These are phyloP conservation scores for Bryconaethiops microstoma DNA, from an alignment of 2,797 vertebrate genomes.

Conservation along the genomic window DNA sequence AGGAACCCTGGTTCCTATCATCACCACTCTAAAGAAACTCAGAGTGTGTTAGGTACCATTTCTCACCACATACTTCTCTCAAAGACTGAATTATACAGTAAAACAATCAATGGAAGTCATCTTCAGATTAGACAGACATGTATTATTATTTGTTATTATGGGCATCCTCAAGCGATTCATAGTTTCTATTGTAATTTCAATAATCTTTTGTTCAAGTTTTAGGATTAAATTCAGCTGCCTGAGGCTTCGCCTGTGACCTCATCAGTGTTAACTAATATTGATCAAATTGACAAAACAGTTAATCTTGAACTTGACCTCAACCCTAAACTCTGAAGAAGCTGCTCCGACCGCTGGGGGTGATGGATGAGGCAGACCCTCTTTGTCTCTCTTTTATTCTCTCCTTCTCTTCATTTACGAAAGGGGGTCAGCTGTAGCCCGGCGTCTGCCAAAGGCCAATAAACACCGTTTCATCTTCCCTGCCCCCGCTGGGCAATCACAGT, in stretches of 20 bases:
- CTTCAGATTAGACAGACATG: too few species aligned
- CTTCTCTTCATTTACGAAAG: conserved; percentile 2
- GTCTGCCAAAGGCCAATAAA: conserved; percentile 72
- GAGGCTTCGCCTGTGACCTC: background rate
- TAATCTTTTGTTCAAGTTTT: background rate
- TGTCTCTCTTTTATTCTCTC: background rate
- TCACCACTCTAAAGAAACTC: too few species aligned
- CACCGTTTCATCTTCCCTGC: conserved; percentile 58
- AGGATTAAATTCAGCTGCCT: background rate
- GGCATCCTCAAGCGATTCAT: background rate
- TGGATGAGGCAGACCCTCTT: background rate
- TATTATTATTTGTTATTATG: too few species aligned
- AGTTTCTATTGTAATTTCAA: background rate
- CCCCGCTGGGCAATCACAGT: conserved; percentile 66
- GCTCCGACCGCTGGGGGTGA: background rate
- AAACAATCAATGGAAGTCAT: too few species aligned
- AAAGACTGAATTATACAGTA: too few species aligned
- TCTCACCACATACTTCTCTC: too few species aligned
- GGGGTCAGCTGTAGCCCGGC: conserved; percentile 36
- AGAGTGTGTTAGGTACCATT: too few species aligned
- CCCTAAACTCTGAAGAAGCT: conserved; percentile 11
- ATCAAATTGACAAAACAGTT: background rate
- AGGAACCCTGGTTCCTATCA: too few species aligned
- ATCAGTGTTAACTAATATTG: conserved; percentile 12
- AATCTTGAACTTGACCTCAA: conserved; percentile 20